Evolutionary conservation across 2,797 vertebrate genomes (phyloP).

Genomic region (Microctenopoma lineatum): DNA sequence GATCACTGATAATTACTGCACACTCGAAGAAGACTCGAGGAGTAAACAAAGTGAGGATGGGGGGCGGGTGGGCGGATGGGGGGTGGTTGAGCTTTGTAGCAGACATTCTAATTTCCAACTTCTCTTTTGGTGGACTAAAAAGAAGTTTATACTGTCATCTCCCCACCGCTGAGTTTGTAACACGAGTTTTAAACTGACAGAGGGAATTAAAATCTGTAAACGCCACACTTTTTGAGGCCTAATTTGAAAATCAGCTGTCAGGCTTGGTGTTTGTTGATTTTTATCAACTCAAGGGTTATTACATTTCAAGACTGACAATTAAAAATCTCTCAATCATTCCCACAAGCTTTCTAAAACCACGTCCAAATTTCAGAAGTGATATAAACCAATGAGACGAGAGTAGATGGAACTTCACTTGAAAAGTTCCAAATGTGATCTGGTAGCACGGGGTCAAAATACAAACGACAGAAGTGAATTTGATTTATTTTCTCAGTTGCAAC

Average conservation of each 20-base stretch:
- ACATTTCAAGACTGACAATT: slow-evolving; percentile 84
- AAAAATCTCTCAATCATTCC: slow-evolving; percentile 82
- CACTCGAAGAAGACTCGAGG: slow-evolving; percentile 77
- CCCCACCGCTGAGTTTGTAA: slow-evolving; percentile 75
- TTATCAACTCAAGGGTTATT: slow-evolving; percentile 85
- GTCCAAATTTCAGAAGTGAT: slow-evolving; percentile 35
- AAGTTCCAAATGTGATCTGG: slow-evolving; percentile 10
- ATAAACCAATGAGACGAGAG: slow-evolving; percentile 39
- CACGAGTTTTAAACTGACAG: slow-evolving; percentile 83
- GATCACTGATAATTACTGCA: slow-evolving; percentile 85
- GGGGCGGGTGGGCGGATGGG: slow-evolving; percentile 36
- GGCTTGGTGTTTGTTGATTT: slow-evolving; percentile 84
- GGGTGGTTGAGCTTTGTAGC: slow-evolving; percentile 14
- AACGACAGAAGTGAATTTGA: neutral
- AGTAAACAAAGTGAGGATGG: slow-evolving; percentile 74
- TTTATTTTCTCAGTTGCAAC: slow-evolving; percentile 10
- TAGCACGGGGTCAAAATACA: slow-evolving; percentile 25
- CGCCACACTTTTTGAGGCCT: slow-evolving; percentile 70
- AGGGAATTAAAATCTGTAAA: slow-evolving; percentile 84
- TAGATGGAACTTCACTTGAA: slow-evolving; percentile 17
- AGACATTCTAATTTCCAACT: slow-evolving; percentile 72
- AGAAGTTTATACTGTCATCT: slow-evolving; percentile 80
- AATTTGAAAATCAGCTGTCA: slow-evolving; percentile 82
- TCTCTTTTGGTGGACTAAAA: slow-evolving; percentile 73
- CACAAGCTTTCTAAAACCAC: slow-evolving; percentile 43